phyloP scores from a whole-genome alignment of 2,797 vertebrate species.

The Clarias pachynema region DNA sequence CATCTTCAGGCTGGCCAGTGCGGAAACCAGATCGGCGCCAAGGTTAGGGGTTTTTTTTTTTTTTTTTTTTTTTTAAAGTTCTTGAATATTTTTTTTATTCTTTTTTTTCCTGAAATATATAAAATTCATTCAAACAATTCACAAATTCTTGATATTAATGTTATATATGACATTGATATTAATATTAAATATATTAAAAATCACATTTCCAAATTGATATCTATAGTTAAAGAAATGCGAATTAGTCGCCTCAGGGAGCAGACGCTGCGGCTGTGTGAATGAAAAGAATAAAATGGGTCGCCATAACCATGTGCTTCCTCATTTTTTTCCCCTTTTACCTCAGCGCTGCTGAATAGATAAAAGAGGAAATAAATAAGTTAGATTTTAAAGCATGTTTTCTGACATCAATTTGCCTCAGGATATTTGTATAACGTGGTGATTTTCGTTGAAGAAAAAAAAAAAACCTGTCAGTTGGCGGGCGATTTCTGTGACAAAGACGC shows the following conservation, averaged over 20 bases:
- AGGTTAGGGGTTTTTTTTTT: too few relatives aligned
- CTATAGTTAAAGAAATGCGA: background rate
- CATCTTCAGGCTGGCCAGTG: conserved; percentile 84
- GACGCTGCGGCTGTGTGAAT: conserved; percentile 3
- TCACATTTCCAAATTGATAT: too few relatives aligned
- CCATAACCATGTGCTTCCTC: conserved; percentile 29
- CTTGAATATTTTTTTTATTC: background rate
- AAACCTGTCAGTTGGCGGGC: conserved; percentile 5
- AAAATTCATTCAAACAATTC: background rate
- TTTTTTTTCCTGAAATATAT: background rate
- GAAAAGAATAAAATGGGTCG: conserved; percentile 24
- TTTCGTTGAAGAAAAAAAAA: background rate
- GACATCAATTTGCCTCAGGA: background rate
- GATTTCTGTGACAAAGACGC: conserved; percentile 36
- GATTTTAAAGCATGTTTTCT: too few relatives aligned
- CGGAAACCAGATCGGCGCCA: conserved; percentile 83
- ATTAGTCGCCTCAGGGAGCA: too few relatives aligned
- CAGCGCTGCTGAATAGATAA: background rate
- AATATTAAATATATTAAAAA: too few relatives aligned
- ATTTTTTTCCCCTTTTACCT: background rate
- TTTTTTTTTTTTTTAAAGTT: conserved; percentile 31
- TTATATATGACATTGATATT: too few relatives aligned
- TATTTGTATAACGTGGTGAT: background rate
- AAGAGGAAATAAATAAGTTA: background rate
- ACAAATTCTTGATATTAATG: background rate